Conservation (phyloP, 2,113 vertebrate genomes). For the Lepisosteus oculatus region DNA sequence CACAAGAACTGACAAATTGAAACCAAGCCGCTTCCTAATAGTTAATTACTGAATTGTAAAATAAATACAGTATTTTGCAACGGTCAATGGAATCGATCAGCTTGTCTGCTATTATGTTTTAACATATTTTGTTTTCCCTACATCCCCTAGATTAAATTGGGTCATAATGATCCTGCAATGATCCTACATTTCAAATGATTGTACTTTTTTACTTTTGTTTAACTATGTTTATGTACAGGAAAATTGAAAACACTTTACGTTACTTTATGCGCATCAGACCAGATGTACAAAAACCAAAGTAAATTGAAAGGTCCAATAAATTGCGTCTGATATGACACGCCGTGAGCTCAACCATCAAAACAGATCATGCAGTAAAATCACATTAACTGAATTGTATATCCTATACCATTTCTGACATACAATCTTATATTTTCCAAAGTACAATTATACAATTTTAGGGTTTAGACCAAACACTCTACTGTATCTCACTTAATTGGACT, state of each 20-base stretch:
- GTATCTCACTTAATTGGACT: too few species aligned
- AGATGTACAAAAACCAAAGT: not conserved
- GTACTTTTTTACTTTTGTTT: too few species aligned
- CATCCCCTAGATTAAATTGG: not conserved
- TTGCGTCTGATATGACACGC: not conserved
- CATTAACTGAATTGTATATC: not conserved
- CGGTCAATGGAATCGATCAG: not conserved
- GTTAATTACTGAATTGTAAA: slow-evolving; percentile 29
- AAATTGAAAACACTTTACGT: too few species aligned
- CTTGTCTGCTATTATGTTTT: not conserved
- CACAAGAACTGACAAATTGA: slow-evolving; percentile 33
- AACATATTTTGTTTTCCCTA: too few species aligned
- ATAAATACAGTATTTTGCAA: not conserved
- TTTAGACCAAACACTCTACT: too few species aligned
- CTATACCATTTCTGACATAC: too few species aligned
- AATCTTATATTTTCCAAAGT: too few species aligned
- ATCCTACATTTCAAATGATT: too few species aligned
- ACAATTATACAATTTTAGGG: too few species aligned
- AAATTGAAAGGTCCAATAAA: not conserved
- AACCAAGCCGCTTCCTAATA: slow-evolving; percentile 10
- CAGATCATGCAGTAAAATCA: not conserved
- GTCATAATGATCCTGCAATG: too few species aligned
- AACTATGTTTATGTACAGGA: too few species aligned
- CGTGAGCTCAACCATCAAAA: not conserved
- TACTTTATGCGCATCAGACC: not conserved